Conservation (phyloP, 2,888 invertebrate species). For the Cheilosia vulpina region DNA sequence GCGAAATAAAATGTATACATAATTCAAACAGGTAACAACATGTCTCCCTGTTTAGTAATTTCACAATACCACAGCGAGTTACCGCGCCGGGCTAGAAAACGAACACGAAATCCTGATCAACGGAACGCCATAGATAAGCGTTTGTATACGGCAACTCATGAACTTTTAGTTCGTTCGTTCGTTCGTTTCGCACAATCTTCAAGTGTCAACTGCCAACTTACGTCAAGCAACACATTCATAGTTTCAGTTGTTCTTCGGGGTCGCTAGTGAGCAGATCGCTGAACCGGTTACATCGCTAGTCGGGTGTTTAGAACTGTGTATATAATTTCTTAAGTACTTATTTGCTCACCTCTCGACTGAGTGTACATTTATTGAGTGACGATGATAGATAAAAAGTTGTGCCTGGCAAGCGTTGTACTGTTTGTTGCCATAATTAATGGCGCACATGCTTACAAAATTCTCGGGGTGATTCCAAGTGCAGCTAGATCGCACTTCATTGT, state of each 20-base stretch:
- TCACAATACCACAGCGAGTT: too few species aligned
- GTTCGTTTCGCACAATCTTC: too few species aligned
- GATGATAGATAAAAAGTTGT: constrained; percentile 24
- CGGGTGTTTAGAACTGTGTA: background rate
- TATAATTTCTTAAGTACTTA: background rate
- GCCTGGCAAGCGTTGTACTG: constrained; percentile 8
- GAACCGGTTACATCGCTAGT: background rate
- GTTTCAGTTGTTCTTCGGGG: constrained; percentile 11
- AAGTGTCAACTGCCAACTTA: background rate
- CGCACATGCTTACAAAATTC: constrained; percentile 44
- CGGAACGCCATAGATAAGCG: too few species aligned
- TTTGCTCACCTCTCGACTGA: background rate
- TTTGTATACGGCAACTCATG: too few species aligned
- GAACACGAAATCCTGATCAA: too few species aligned
- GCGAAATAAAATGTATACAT: too few species aligned
- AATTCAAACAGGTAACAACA: too few species aligned
- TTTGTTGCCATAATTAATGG: constrained; percentile 4
- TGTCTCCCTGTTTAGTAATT: too few species aligned
- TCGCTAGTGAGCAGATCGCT: constrained; percentile 10
- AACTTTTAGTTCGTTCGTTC: too few species aligned
- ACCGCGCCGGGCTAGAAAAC: too few species aligned
- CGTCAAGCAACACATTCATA: background rate
- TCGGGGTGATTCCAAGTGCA: constrained; percentile 48
- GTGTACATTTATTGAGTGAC: background rate
- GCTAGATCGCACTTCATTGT: constrained; percentile 76